phyloP scores from a whole-genome alignment of 2,797 vertebrate species.

The Manis javanica region DNA sequence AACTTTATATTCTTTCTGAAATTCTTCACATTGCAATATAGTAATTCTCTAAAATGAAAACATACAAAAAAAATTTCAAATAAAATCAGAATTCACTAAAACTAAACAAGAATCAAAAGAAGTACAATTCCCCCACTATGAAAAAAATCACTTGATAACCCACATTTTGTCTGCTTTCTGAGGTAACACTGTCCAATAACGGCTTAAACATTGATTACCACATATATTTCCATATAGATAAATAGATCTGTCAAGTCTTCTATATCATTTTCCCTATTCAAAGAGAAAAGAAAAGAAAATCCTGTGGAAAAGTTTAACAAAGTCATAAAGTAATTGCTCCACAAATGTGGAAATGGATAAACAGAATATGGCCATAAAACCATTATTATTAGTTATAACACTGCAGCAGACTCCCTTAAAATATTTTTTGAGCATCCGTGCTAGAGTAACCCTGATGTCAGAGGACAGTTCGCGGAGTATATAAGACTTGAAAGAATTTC shows the following conservation, averaged over 20 bases:
- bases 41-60: neutral
- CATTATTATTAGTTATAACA: neutral
- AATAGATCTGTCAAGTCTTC: neutral
- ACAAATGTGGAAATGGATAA: neutral
- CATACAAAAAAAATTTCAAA: neutral
- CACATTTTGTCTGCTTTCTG: neutral
- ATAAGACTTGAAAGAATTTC: neutral
- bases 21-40: neutral
- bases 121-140: neutral
- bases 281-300: neutral
- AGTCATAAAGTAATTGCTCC: neutral
- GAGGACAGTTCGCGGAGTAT: neutral
- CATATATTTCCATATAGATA: neutral
- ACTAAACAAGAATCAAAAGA: neutral
- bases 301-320: neutral
- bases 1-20: neutral
- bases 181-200: neutral
- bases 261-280: too few species aligned
- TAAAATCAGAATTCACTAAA: neutral
- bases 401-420: neutral
- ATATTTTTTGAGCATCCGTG: neutral
- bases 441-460: neutral
- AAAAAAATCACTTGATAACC: neutral
- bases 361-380: neutral
- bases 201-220: neutral